Conservation (phyloP, 1,140 invertebrate species). For the Pogonognathellus flavescens region DNA sequence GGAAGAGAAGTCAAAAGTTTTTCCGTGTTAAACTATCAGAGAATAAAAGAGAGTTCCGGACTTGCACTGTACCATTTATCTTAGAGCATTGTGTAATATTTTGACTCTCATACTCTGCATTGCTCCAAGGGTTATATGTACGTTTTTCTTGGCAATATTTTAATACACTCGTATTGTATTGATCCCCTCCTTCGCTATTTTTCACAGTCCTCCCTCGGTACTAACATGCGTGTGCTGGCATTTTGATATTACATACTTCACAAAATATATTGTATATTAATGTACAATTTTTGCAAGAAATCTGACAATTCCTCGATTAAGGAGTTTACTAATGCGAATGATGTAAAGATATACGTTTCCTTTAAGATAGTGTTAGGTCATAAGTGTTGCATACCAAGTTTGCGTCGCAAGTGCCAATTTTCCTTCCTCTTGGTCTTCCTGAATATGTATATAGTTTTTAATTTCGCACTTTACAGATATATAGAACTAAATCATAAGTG, state of each 20-base stretch:
- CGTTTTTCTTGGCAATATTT: neutral
- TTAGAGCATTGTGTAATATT: neutral
- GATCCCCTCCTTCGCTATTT: neutral
- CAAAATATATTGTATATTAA: no score
- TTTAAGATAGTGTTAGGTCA: no score
- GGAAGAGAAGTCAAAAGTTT: slow-evolving; percentile 23
- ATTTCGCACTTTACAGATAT: neutral
- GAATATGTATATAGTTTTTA: slow-evolving; percentile 25
- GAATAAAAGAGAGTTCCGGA: neutral
- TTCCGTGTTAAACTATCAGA: slow-evolving; percentile 27
- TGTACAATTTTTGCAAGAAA: no score
- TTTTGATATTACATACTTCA: no score
- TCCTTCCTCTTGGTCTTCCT: slow-evolving; percentile 39
- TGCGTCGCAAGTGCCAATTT: slow-evolving; percentile 29
- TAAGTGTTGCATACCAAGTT: no score
- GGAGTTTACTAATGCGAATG: no score
- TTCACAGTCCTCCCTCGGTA: no score
- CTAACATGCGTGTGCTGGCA: no score
- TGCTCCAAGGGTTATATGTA: neutral
- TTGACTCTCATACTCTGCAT: neutral
- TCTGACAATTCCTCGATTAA: no score
- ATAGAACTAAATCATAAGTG: no score
- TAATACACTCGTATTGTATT: neutral
- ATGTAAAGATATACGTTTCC: no score
- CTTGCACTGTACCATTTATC: neutral